These are phyloP conservation scores for human (Homo sapiens) DNA, from an alignment of 2,113 vertebrate species.

Conservation along the genomic window DNA sequence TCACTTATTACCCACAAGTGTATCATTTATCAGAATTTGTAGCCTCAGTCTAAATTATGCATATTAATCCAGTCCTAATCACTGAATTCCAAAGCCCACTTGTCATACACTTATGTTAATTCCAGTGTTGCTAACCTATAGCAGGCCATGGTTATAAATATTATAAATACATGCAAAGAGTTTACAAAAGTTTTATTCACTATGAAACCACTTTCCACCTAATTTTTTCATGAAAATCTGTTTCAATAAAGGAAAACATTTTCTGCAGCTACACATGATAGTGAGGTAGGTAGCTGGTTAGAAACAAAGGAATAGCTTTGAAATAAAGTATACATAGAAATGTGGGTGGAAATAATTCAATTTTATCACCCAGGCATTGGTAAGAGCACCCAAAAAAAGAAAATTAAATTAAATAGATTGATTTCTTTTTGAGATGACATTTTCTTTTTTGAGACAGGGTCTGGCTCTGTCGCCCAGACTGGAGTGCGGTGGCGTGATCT, in stretches of 20 bases:
- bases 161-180: background rate
- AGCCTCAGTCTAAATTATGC: background rate
- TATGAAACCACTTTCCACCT: background rate
- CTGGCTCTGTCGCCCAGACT: background rate
- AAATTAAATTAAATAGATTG: background rate
- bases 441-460: background rate
- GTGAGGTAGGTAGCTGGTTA: background rate
- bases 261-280: background rate
- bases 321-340: background rate
- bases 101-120: background rate
- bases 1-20: background rate
- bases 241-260: background rate
- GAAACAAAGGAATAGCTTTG: background rate
- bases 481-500: background rate
- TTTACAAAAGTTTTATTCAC: background rate
- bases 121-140: background rate
- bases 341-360: background rate
- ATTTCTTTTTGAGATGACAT: background rate
- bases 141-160: background rate
- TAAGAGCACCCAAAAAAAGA: slow-evolving; percentile 10
- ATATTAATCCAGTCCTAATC: background rate
- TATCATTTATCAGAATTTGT: background rate
- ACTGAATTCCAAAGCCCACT: background rate
- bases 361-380: background rate
- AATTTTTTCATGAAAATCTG: slow-evolving; percentile 2